Base-by-base conservation (phyloP, 2,888 invertebrate genomes). In the Siphlonurus alternatus region DNA sequence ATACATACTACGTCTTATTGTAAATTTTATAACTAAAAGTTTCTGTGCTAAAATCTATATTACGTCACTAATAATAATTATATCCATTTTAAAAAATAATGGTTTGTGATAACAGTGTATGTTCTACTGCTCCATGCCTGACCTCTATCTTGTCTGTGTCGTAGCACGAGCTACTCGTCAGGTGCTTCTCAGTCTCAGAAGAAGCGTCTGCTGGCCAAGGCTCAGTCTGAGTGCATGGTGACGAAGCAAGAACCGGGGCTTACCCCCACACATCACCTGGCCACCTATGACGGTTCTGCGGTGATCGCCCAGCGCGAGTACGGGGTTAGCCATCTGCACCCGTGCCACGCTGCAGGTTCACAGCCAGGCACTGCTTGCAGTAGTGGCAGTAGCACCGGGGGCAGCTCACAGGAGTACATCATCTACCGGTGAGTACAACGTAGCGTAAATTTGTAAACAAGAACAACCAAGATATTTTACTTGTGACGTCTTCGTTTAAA, bases 151-250 rank as follows among this genome's bases (percentile, higher is more conserved):
- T 10, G 15, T 10, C 38, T 20, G 7, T 66, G 20, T 53, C 63
- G 18, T 53, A 65, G 63, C 51, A 63, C 75, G 65, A 74, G 74
- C 68, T 75, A 75, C 66, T 73, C 65, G 59, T 62, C 69, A 67
- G 74, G 67, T 74, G 75, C 83, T 68, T 85, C 85, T 10, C 88
- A 89, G 74, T 89, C 89, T 63, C 92, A 93, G 77, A 93, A 93
- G 82, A 93, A 93, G 75, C 83, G 93, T 25, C 79, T 93, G 63
- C 76, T 93, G 67, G 92, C 92, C 63, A 90, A 93, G 77, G 91
- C 90, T 61, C 91, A 92, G 72, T 86, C 84, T 20, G 87, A 88
- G 71, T 85, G 85, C 71, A 69, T 73, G 65, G 22, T 56, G 5
- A 81, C 85, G 0, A 85, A 84, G 70, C 83, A 84, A 69, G 82